phyloP scores from a whole-genome alignment of 1,140 invertebrate species.

The Paramacrobiotus metropolitanus region DNA sequence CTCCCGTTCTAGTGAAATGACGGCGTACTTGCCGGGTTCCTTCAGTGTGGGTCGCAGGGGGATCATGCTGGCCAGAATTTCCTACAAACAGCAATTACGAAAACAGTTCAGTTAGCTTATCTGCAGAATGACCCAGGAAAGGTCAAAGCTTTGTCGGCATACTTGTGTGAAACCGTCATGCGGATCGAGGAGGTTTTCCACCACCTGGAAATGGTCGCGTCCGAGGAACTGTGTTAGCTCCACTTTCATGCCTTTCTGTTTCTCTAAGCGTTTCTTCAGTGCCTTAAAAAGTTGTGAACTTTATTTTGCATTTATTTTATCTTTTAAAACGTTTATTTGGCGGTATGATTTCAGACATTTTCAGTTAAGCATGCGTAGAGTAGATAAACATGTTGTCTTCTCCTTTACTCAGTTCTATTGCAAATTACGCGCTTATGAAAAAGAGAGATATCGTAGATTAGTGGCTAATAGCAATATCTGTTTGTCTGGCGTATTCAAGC shows the following conservation, averaged over 20 bases:
- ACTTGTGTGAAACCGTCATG: background rate
- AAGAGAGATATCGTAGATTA: no score
- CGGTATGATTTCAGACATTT: no score
- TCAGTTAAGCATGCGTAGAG: no score
- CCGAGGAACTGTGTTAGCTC: background rate
- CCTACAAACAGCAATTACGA: background rate
- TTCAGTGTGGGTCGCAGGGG: background rate
- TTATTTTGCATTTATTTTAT: background rate
- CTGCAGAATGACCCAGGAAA: background rate
- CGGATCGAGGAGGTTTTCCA: background rate
- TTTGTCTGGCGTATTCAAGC: no score
- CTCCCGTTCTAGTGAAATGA: background rate
- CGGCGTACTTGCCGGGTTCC: background rate
- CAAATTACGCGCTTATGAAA: no score
- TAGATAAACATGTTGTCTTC: no score
- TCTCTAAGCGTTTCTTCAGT: background rate
- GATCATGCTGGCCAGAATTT: background rate
- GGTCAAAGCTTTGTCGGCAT: background rate
- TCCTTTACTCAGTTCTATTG: no score
- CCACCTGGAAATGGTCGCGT: background rate
- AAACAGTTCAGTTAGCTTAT: no score
- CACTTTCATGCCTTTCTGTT: background rate
- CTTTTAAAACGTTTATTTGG: background rate
- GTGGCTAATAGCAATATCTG: no score
- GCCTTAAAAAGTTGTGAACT: background rate